Evolutionary conservation across 2,888 invertebrate species (phyloP).

Genomic region (Dynastes maya): DNA sequence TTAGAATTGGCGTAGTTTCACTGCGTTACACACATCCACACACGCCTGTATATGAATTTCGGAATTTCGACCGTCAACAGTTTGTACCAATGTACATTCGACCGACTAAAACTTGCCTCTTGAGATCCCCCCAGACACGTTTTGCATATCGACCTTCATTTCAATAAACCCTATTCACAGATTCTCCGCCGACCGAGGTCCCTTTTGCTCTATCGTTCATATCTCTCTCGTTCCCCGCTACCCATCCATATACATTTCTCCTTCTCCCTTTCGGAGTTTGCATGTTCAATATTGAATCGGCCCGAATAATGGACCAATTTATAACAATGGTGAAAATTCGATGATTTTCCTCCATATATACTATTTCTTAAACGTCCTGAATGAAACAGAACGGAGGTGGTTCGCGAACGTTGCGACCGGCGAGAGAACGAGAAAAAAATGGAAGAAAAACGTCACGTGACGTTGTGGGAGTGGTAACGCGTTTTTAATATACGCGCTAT

Average conservation of each 20-base stretch:
- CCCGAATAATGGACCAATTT: slow-evolving; percentile 32
- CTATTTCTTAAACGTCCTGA: slow-evolving; percentile 19
- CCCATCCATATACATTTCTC: neutral
- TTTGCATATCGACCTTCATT: slow-evolving; percentile 37
- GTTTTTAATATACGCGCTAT: slow-evolving; percentile 40
- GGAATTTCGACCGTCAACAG: neutral
- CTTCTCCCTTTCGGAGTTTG: slow-evolving; percentile 19
- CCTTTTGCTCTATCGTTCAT: neutral
- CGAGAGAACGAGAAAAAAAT: slow-evolving; percentile 3
- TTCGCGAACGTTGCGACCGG: neutral
- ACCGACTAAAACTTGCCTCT: slow-evolving; percentile 11
- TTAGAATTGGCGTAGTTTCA: too few species aligned
- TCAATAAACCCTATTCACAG: slow-evolving; percentile 44
- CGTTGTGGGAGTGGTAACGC: slow-evolving; percentile 27
- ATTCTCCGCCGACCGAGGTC: slow-evolving; percentile 18
- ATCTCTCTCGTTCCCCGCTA: neutral
- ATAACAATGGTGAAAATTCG: slow-evolving; percentile 32
- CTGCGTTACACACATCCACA: neutral
- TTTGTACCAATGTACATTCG: slow-evolving; percentile 25
- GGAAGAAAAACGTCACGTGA: slow-evolving; percentile 20
- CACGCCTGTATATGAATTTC: slow-evolving; percentile 5
- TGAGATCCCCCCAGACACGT: slow-evolving; percentile 14
- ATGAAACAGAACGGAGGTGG: neutral
- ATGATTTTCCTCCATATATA: slow-evolving; percentile 35
- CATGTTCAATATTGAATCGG: slow-evolving; percentile 20